phyloP scores from a whole-genome alignment of 30 jellyfish, hydroid and myxozoan genomes.

The Aurelia coerulea region DNA sequence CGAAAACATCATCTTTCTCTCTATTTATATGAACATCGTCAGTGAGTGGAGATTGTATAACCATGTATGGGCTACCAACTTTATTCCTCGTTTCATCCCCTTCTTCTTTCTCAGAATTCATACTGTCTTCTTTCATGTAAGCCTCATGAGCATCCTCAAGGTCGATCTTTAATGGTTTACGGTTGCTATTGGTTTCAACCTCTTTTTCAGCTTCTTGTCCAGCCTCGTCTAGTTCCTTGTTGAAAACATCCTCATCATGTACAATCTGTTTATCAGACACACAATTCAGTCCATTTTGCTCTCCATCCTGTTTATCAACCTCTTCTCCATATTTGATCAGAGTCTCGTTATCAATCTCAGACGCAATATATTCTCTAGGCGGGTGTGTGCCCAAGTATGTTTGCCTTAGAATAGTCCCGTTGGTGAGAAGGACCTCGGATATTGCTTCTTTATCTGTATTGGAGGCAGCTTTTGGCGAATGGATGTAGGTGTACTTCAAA shows the following conservation, averaged over 20 bases:
- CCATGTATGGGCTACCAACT: constrained; percentile 72
- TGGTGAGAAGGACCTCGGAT: constrained; percentile 74
- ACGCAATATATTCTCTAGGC: constrained; percentile 43
- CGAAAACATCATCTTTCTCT: background rate
- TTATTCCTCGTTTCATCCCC: background rate
- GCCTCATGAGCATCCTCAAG: no score
- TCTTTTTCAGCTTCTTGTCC: background rate
- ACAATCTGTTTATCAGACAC: background rate
- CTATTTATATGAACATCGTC: background rate
- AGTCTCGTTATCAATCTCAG: constrained; percentile 22
- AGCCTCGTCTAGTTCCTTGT: background rate
- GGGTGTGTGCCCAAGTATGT: constrained; percentile 84
- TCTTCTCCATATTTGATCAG: background rate
- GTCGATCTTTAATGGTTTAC: no score
- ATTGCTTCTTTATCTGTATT: constrained; percentile 46
- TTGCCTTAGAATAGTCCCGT: constrained; percentile 87
- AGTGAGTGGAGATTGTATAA: constrained; percentile 23
- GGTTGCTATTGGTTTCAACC: background rate
- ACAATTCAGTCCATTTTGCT: background rate
- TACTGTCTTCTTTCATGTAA: no score
- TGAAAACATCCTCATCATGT: background rate
- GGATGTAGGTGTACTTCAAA: constrained; percentile 24
- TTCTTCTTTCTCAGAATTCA: background rate
- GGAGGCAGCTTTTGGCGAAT: constrained; percentile 12
- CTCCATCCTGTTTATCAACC: constrained; percentile 9